Evolutionary conservation across 2,797 vertebrate species (phyloP).

Genomic region (Linurgus olivaceus): DNA sequence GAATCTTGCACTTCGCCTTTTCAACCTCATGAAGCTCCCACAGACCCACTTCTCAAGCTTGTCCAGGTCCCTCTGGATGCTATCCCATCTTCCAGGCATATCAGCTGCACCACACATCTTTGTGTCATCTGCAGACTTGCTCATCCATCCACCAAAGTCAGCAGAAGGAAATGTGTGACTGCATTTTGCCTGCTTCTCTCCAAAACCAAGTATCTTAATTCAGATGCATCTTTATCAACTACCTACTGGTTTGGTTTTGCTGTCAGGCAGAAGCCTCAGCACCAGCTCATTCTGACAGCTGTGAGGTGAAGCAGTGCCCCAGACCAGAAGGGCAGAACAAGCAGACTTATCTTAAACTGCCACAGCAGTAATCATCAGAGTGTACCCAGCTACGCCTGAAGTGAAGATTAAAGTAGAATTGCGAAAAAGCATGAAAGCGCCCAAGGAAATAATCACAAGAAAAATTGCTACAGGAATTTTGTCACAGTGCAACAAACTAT

Average conservation of each 20-base stretch:
- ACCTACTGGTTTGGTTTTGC: background rate
- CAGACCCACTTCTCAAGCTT: background rate
- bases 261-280: background rate
- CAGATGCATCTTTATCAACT: background rate
- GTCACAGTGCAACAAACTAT: background rate
- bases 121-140: background rate
- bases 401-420: background rate
- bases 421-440: background rate
- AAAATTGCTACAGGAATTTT: background rate
- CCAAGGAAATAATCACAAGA: background rate
- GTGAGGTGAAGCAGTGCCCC: background rate
- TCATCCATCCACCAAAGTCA: background rate
- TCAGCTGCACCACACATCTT: background rate
- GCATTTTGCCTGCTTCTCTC: background rate
- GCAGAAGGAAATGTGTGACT: background rate
- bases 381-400: background rate
- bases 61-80: background rate
- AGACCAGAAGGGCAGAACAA: background rate
- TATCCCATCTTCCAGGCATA: background rate
- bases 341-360: background rate
- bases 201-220: background rate
- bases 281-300: background rate
- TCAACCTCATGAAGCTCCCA: background rate
- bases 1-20: background rate
- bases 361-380: background rate